Conservation (phyloP, 2,113 vertebrate genomes). For the Ceyx cyanopectus region DNA sequence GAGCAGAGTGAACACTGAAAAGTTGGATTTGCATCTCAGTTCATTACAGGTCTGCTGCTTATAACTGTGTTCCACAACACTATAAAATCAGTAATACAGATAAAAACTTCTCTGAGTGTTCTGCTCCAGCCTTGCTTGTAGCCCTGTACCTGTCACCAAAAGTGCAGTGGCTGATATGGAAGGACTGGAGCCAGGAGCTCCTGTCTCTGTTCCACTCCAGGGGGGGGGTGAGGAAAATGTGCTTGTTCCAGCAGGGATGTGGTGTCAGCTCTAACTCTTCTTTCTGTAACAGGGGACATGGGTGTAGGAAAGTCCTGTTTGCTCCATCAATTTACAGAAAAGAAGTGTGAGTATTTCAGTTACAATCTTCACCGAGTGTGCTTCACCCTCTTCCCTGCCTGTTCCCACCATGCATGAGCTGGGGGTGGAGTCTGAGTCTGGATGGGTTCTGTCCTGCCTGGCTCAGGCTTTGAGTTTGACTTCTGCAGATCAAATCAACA, state of each 20-base stretch:
- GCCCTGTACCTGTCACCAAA: background rate
- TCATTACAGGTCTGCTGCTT: background rate
- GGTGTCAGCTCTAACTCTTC: background rate
- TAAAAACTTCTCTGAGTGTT: background rate
- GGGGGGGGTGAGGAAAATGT: background rate
- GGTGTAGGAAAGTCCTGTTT: slow-evolving; percentile 98
- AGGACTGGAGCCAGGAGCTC: background rate
- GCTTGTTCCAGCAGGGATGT: background rate
- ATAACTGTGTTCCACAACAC: too few relatives aligned
- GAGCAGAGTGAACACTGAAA: background rate
- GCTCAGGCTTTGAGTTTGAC: background rate
- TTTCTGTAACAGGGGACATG: slow-evolving; percentile 90
- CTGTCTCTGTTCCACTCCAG: background rate
- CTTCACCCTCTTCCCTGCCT: background rate
- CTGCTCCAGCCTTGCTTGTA: background rate
- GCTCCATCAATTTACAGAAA: slow-evolving; percentile 98
- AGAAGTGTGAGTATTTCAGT: slow-evolving; percentile 90
- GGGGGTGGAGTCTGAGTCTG: background rate
- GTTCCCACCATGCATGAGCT: background rate
- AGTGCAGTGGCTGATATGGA: background rate
- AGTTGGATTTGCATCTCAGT: background rate
- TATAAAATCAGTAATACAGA: background rate
- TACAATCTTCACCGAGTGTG: background rate
- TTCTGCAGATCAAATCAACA: background rate
- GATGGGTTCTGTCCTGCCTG: background rate